These are phyloP conservation scores for Conchocele bisecta DNA, from an alignment of 2,888 invertebrate species.

Conservation along the genomic window DNA sequence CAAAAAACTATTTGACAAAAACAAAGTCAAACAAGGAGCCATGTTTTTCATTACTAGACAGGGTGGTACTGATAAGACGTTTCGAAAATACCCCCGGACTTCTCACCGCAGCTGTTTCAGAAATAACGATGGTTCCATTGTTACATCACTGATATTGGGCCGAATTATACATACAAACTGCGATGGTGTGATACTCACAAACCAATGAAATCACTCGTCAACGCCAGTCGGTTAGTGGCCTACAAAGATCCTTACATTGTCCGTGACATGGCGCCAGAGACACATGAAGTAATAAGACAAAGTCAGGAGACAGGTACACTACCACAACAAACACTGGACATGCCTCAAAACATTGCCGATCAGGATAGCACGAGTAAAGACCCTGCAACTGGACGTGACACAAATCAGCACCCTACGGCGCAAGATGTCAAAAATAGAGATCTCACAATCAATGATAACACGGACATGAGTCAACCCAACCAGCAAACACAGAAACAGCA, in stretches of 20 bases:
- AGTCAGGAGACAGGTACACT: too few relatives aligned
- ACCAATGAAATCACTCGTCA: constrained; percentile 19
- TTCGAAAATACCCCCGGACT: constrained; percentile 5
- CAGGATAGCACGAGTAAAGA: too few relatives aligned
- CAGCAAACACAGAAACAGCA: too few relatives aligned
- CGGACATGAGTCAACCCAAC: too few relatives aligned
- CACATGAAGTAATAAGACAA: too few relatives aligned
- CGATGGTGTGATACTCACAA: constrained; percentile 10
- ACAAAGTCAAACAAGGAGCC: constrained; percentile 29
- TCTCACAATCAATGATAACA: too few relatives aligned
- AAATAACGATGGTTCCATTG: constrained; percentile 33
- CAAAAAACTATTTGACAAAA: constrained; percentile 28
- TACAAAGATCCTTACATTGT: constrained; percentile 20
- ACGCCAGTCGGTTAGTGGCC: constrained; percentile 25
- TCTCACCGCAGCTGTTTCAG: constrained; percentile 13
- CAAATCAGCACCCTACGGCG: not conserved
- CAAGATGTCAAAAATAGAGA: not conserved
- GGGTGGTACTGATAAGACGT: constrained; percentile 13
- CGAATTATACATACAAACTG: constrained; percentile 41
- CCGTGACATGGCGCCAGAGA: not conserved
- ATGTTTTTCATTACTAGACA: constrained; percentile 16
- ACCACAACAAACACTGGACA: too few relatives aligned
- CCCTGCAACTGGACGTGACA: not conserved
- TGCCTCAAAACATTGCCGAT: too few relatives aligned
- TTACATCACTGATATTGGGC: constrained; percentile 20